Percentiles rank a stretch among this genome's conserved stretches.
These are phyloP conservation scores for Amphimallon solstitiale DNA, from an alignment of 2,888 invertebrate species.

Conservation along the genomic window DNA sequence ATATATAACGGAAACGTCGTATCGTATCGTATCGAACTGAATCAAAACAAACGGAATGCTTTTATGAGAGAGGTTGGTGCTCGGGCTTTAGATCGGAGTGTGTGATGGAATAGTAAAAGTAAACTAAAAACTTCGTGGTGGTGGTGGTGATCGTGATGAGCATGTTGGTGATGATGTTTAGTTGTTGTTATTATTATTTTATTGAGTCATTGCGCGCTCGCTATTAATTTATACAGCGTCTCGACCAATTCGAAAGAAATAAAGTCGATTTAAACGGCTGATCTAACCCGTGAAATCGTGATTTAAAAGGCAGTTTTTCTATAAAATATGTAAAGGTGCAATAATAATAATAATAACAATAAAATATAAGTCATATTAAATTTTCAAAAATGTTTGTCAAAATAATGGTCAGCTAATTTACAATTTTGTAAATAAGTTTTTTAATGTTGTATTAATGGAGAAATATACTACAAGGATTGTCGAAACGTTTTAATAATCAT, in stretches of 20 bases:
- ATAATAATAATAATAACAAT: no score
- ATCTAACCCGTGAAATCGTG: constrained; percentile 2
- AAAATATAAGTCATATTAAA: no score
- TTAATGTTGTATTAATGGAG: no score
- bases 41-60: constrained; percentile 29
- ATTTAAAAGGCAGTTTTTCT: background rate
- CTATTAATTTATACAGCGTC: background rate
- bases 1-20: constrained; percentile 19
- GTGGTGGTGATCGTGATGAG: constrained; percentile 25
- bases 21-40: constrained; percentile 20
- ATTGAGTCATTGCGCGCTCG: background rate
- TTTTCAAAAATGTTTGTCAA: no score
- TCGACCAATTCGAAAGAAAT: constrained; percentile 1
- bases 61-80: constrained; percentile 8
- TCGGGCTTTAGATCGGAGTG: background rate
- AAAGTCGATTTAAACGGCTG: constrained; percentile 19
- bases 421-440: no score
- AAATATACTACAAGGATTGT: no score
- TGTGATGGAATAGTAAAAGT: constrained; percentile 9
- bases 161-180: constrained; percentile 10
- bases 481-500: no score
- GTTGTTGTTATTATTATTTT: background rate
- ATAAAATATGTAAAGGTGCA: no score
- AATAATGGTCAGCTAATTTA: no score
- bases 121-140: constrained; percentile 7